Evolutionary conservation across 2,113 vertebrate species (phyloP).

Genomic region (Argyrosomus japonicus): DNA sequence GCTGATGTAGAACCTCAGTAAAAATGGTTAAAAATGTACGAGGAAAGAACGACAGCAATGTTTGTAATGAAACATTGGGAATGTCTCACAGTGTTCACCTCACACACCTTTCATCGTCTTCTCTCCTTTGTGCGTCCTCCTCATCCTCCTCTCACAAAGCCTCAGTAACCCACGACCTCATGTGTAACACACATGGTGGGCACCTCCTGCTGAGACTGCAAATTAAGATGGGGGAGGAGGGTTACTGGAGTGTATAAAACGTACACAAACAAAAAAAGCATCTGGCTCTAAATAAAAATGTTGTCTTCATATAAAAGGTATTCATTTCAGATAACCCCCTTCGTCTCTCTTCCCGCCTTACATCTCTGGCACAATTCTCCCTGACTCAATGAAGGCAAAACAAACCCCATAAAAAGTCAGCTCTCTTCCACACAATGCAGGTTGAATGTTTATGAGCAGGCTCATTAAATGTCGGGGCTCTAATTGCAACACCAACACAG

Average conservation of each 20-base stretch:
- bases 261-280: not conserved
- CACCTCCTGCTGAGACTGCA: slow-evolving; percentile 29
- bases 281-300: not conserved
- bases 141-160: too few relatives aligned
- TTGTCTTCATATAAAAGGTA: not conserved
- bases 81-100: too few relatives aligned
- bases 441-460: not conserved
- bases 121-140: too few relatives aligned
- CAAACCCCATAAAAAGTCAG: not conserved
- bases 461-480: slow-evolving; percentile 10
- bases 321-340: not conserved
- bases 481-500: slow-evolving; percentile 18
- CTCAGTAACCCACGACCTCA: too few relatives aligned
- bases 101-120: too few relatives aligned
- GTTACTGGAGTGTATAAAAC: not conserved
- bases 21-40: too few relatives aligned
- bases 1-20: too few relatives aligned
- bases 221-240: not conserved
- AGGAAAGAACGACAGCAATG: too few relatives aligned
- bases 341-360: too few relatives aligned
- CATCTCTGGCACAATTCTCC: not conserved
- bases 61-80: too few relatives aligned
- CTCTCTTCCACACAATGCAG: not conserved
- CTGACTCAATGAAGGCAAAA: not conserved
- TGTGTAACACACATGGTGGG: not conserved